phyloP scores from a whole-genome alignment of 1,140 invertebrate genomes.

The Paraescarpia echinospica region DNA sequence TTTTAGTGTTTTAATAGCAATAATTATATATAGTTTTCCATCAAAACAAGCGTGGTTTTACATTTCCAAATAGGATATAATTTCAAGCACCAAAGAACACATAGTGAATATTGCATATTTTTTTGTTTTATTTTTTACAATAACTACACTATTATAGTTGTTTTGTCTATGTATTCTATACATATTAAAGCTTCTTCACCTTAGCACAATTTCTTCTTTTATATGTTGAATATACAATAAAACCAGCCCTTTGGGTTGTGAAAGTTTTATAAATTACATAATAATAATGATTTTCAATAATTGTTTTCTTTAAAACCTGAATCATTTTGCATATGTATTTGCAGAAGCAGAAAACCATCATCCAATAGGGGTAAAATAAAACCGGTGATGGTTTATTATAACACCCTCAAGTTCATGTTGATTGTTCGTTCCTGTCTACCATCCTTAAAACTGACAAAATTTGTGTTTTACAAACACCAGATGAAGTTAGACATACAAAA shows the following conservation, averaged over 20 bases:
- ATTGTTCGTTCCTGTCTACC: not conserved
- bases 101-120: no score
- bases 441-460: not conserved
- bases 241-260: not conserved
- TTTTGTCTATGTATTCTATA: not conserved
- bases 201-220: not conserved
- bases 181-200: not conserved
- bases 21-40: no score
- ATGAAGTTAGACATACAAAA: not conserved
- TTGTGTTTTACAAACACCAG: not conserved
- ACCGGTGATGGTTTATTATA: no score
- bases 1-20: no score
- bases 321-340: not conserved
- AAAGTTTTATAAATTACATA: not conserved
- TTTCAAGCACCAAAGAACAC: no score
- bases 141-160: no score
- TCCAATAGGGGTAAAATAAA: not conserved
- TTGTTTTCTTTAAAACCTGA: not conserved
- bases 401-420: no score
- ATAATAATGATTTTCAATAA: not conserved
- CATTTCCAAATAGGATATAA: no score
- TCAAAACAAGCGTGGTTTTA: no score
- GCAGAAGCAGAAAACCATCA: not conserved
- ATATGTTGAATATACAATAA: not conserved
- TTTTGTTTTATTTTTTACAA: no score